Percentiles rank a stretch among this genome's conserved stretches.
These are phyloP conservation scores for Grantiella picta DNA, from an alignment of 2,113 vertebrate genomes.

Conservation along the genomic window DNA sequence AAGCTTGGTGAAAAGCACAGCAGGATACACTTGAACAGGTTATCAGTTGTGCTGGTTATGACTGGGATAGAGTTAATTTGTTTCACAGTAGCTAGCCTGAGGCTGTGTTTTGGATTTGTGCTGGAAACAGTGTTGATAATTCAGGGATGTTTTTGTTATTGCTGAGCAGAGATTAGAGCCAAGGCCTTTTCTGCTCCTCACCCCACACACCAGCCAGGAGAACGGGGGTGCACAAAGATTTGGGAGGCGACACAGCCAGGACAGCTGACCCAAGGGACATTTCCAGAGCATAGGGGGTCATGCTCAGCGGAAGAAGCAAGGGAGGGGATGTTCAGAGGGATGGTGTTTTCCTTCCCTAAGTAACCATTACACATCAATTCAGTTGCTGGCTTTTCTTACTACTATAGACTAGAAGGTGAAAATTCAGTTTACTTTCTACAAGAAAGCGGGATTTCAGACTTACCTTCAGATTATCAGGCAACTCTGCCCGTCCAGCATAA, in stretches of 20 bases:
- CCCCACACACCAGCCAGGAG: background rate
- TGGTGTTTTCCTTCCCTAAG: background rate
- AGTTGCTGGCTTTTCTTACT: background rate
- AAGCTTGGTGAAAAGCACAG: background rate
- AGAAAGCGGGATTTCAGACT: background rate
- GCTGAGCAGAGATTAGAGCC: background rate
- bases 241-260: background rate
- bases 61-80: background rate
- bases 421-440: background rate
- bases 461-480: slow-evolving; percentile 95
- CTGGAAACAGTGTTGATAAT: background rate
- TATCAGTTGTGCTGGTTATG: background rate
- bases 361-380: background rate
- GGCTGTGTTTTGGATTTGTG: background rate
- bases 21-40: background rate
- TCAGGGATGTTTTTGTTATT: background rate
- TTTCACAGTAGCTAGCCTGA: background rate
- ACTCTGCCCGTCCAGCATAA: slow-evolving; percentile 89
- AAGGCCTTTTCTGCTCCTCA: background rate
- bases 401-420: background rate
- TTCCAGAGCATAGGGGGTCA: background rate
- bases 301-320: background rate
- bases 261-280: background rate
- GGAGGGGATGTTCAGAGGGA: background rate
- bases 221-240: background rate